These are phyloP conservation scores for Girardia tigrina DNA, from an alignment of 2,888 invertebrate genomes.

Conservation along the genomic window DNA sequence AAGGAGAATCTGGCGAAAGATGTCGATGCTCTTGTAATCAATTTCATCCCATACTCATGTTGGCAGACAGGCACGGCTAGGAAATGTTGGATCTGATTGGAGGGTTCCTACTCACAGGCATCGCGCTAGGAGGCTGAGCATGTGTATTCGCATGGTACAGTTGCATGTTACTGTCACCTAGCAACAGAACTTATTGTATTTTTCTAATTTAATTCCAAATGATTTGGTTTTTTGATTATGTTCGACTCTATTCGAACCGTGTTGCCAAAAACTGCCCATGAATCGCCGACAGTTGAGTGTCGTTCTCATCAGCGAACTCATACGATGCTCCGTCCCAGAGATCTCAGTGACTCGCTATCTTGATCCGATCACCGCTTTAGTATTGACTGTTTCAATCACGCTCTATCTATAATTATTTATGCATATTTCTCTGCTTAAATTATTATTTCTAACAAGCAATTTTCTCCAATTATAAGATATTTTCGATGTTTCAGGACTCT, in stretches of 20 bases:
- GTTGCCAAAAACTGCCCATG: neutral
- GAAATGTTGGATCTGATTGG: neutral
- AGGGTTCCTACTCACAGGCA: neutral
- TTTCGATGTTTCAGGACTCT: no score
- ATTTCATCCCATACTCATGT: neutral
- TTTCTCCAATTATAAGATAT: no score
- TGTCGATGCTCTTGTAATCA: neutral
- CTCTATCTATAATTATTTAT: no score
- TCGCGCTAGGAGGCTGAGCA: neutral
- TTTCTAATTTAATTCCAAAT: no score
- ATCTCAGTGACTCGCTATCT: neutral
- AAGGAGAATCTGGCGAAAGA: neutral
- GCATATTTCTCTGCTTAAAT: no score
- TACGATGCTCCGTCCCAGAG: neutral
- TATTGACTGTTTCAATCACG: no score
- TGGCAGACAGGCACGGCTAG: neutral
- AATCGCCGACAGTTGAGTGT: neutral
- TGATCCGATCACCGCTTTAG: neutral
- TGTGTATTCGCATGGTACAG: neutral
- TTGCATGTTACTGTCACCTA: neutral
- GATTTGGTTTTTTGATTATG: no score
- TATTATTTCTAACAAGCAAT: no score
- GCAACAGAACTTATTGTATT: no score
- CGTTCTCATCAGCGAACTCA: neutral
- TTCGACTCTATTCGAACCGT: neutral